These are phyloP conservation scores for Halocynthia aurantium DNA, from an alignment of 23 tunicate genomes.

Conservation along the genomic window DNA sequence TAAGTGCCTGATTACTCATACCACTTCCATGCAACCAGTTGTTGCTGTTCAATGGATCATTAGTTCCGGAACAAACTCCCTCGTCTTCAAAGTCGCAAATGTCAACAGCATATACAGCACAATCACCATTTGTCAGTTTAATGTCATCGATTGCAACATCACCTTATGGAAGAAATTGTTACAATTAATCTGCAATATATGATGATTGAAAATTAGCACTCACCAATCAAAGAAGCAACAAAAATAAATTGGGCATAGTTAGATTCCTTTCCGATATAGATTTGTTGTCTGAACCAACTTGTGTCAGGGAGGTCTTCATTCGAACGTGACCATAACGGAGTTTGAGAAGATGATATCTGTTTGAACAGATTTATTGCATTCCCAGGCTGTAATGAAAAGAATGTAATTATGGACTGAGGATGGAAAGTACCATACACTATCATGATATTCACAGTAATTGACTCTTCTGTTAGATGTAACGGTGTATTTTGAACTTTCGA, in stretches of 20 bases:
- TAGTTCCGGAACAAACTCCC: constrained; percentile 23
- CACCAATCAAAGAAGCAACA: constrained; percentile 24
- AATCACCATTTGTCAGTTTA: constrained; percentile 19
- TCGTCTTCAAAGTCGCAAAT: constrained; percentile 69
- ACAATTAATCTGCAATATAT: not conserved
- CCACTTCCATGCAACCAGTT: constrained; percentile 38
- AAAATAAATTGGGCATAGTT: constrained; percentile 8
- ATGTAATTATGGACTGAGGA: not conserved
- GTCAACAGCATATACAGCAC: constrained; percentile 37
- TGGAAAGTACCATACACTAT: too few relatives aligned
- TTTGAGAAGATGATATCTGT: not conserved
- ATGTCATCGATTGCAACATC: constrained; percentile 62
- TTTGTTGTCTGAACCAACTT: constrained; percentile 44
- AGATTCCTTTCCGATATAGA: constrained; percentile 14
- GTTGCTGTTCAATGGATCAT: constrained; percentile 7
- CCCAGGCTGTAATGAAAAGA: constrained; percentile 8
- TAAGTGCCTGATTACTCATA: not conserved
- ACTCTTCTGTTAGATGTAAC: too few relatives aligned
- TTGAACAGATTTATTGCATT: not conserved
- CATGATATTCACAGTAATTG: too few relatives aligned
- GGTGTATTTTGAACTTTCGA: too few relatives aligned
- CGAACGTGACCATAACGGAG: constrained; percentile 13
- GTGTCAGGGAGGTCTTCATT: constrained; percentile 15
- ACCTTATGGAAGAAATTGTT: constrained; percentile 33
- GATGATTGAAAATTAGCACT: not conserved